These are phyloP conservation scores for Agrilus biguttatus DNA, from an alignment of 2,888 invertebrate genomes.

Conservation along the genomic window DNA sequence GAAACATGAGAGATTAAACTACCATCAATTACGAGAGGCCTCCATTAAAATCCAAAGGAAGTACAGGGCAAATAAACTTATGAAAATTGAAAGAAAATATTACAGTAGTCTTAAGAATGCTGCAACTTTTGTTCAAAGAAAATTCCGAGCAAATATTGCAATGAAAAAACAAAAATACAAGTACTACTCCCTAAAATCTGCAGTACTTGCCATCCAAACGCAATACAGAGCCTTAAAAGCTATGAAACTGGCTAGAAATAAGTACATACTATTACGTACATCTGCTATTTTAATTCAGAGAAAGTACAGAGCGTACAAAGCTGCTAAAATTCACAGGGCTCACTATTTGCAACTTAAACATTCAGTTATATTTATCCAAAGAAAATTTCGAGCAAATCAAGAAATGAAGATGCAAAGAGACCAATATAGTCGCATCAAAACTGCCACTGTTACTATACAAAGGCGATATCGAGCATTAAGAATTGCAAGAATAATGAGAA, in stretches of 20 bases:
- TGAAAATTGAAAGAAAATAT: constrained; percentile 25
- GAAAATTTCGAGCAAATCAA: constrained; percentile 13
- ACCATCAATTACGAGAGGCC: constrained; percentile 21
- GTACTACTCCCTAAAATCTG: constrained; percentile 29
- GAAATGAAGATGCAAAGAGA: constrained; percentile 7
- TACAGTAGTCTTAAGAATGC: constrained; percentile 16
- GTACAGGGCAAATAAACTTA: constrained; percentile 30
- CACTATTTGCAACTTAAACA: constrained; percentile 13
- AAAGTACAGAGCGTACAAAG: constrained; percentile 25
- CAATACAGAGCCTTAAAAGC: constrained; percentile 24
- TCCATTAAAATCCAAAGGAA: constrained; percentile 27
- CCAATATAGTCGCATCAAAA: constrained; percentile 20
- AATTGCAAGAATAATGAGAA: constrained; percentile 13
- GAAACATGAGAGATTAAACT: constrained; percentile 15
- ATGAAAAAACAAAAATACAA: constrained; percentile 27
- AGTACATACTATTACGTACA: constrained; percentile 20
- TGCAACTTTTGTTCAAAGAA: constrained; percentile 18
- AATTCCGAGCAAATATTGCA: constrained; percentile 20
- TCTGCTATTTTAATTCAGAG: constrained; percentile 21
- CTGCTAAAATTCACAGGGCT: constrained; percentile 11
- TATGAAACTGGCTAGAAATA: constrained; percentile 15
- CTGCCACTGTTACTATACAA: constrained; percentile 18
- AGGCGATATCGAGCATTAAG: constrained; percentile 20
- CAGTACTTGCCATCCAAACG: constrained; percentile 32
- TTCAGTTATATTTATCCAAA: constrained; percentile 19